Evolutionary conservation across 92 coral and sea anemone genomes (phyloP).

Genomic region (Palythoa grandis): DNA sequence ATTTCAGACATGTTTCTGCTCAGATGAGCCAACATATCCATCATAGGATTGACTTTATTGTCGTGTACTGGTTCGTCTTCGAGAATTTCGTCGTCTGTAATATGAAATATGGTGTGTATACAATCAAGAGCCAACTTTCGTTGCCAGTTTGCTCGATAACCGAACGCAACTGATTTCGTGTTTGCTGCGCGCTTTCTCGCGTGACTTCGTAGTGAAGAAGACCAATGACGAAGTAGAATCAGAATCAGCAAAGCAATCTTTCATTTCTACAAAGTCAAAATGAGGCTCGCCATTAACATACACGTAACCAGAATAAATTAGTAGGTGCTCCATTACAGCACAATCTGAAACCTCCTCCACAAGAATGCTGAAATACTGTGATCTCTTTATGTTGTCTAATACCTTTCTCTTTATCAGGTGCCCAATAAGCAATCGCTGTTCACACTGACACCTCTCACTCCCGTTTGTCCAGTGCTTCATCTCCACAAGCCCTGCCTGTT

Average conservation of each 20-base stretch:
- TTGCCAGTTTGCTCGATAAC: too few relatives aligned
- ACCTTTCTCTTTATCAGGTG: slow-evolving; percentile 43
- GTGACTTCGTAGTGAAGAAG: too few relatives aligned
- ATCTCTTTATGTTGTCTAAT: slow-evolving; percentile 43
- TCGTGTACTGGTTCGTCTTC: too few relatives aligned
- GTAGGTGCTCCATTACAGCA: slow-evolving; percentile 56
- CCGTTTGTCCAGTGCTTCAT: slow-evolving; percentile 48
- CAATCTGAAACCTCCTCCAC: slow-evolving; percentile 55
- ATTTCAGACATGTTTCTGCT: too few relatives aligned
- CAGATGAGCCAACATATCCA: too few relatives aligned
- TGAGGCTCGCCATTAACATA: slow-evolving; percentile 49
- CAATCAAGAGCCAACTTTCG: too few relatives aligned
- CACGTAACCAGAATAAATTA: slow-evolving; percentile 45
- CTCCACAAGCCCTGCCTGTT: slow-evolving; percentile 49
- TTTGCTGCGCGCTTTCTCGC: too few relatives aligned
- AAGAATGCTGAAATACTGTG: slow-evolving; percentile 54
- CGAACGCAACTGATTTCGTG: too few relatives aligned
- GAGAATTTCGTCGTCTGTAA: too few relatives aligned
- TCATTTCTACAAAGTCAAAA: slow-evolving; percentile 57
- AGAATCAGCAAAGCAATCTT: slow-evolving; percentile 51
- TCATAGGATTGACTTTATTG: too few relatives aligned
- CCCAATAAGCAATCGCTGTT: slow-evolving; percentile 45
- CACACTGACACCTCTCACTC: slow-evolving; percentile 38
- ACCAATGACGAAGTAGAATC: too few relatives aligned
- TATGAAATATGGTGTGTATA: too few relatives aligned